phyloP scores from a whole-genome alignment of 2,113 vertebrate genomes.

The Nothocercus julius region DNA sequence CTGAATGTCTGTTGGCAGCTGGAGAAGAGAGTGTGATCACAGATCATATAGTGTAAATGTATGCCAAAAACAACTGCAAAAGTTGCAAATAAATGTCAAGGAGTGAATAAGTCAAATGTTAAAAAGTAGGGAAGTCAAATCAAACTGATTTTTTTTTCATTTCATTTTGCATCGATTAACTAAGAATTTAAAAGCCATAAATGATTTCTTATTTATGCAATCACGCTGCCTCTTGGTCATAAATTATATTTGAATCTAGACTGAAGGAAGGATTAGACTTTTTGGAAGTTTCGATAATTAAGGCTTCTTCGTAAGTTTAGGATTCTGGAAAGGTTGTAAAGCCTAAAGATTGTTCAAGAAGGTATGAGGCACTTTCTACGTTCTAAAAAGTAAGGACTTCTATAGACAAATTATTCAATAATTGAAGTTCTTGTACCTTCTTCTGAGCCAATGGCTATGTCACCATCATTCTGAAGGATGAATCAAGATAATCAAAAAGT shows the following conservation, averaged over 20 bases:
- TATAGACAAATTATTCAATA: neutral
- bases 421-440: neutral
- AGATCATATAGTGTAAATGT: neutral
- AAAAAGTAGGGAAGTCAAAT: neutral
- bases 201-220: neutral
- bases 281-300: neutral
- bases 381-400: neutral
- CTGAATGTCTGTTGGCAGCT: neutral
- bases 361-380: neutral
- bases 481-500: neutral
- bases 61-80: neutral
- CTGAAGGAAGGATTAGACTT: neutral
- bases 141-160: neutral
- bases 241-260: neutral
- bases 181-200: neutral
- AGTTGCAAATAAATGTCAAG: neutral
- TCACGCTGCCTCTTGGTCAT: neutral
- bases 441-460: neutral
- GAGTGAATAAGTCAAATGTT: neutral
- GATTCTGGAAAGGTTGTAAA: neutral
- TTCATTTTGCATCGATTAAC: neutral
- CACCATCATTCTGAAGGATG: neutral
- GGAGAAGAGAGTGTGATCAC: neutral
- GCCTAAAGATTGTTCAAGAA: neutral
- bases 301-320: neutral